Percentiles rank a stretch among this genome's conserved stretches.
Evolutionary conservation across 2,113 vertebrate genomes (phyloP).

Genomic region (Oophaga pumilio): DNA sequence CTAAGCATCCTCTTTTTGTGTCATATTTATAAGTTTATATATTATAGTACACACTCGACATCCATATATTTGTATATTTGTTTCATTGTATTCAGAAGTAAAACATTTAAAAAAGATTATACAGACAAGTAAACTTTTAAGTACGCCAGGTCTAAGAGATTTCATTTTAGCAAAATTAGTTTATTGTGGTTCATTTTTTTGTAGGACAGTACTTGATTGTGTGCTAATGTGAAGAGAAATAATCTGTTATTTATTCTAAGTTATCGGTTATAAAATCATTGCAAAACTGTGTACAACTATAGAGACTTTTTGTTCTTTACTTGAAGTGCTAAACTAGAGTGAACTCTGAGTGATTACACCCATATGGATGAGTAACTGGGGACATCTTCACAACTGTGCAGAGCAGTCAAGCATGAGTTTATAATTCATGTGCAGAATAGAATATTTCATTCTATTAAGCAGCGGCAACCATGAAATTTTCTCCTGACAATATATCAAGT

Average conservation of each 20-base stretch:
- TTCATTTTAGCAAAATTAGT: no score
- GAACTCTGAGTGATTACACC: slow-evolving; percentile 48
- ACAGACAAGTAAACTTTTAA: no score
- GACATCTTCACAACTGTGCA: slow-evolving; percentile 47
- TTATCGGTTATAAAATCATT: not conserved
- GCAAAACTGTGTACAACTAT: slow-evolving; percentile 14
- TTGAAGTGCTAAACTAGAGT: slow-evolving; percentile 21
- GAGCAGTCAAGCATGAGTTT: slow-evolving; percentile 49
- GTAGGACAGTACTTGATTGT: no score
- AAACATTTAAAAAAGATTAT: not conserved
- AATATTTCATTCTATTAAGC: slow-evolving; percentile 56
- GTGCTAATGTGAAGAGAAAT: no score
- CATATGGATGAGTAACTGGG: slow-evolving; percentile 53
- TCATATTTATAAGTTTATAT: no score
- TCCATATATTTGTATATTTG: no score
- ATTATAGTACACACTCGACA: no score
- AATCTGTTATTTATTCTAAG: not conserved
- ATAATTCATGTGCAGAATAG: slow-evolving; percentile 53
- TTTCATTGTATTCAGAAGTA: no score
- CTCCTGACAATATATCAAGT: slow-evolving; percentile 49
- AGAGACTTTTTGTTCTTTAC: slow-evolving; percentile 30
- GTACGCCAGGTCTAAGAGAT: no score
- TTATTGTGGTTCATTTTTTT: no score
- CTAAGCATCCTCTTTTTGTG: no score
- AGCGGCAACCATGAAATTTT: slow-evolving; percentile 53